phyloP scores from a whole-genome alignment of 2,113 vertebrate species.

The Nycticebus coucang region DNA sequence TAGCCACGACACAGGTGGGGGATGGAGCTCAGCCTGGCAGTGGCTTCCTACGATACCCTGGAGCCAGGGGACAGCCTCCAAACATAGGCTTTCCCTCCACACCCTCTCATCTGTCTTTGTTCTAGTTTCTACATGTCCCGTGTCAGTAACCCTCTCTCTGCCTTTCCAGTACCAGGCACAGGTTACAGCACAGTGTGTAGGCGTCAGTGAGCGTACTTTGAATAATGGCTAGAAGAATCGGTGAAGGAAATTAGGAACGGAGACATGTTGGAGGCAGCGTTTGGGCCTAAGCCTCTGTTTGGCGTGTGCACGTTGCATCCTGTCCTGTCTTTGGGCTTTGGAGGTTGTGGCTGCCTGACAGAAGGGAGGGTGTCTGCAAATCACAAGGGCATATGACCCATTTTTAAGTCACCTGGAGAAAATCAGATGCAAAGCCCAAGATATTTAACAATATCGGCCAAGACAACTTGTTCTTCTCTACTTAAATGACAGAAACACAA shows the following conservation, averaged over 20 bases:
- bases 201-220: not conserved
- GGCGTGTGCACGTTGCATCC: not conserved
- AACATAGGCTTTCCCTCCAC: not conserved
- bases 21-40: not conserved
- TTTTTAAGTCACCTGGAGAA: conserved; percentile 57
- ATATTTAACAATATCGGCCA: conserved; percentile 64
- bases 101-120: conserved; percentile 48
- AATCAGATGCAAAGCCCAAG: conserved; percentile 61
- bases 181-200: not conserved
- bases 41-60: not conserved
- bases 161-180: not conserved
- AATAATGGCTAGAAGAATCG: not conserved
- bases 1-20: not conserved
- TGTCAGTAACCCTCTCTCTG: not conserved
- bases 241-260: conserved; percentile 2
- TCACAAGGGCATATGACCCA: conserved; percentile 25
- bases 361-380: conserved; percentile 17
- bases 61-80: not conserved
- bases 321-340: not conserved
- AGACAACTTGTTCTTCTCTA: conserved; percentile 51
- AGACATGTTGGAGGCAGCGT: not conserved
- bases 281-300: not conserved
- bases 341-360: conserved; percentile 36
- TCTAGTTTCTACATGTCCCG: not conserved
- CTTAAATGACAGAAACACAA: conserved; percentile 58